Evolutionary conservation across 2,888 invertebrate species (phyloP), one percentile per base, ranked within the genome.

Genomic region (Ornithoptera priamus): DNA sequence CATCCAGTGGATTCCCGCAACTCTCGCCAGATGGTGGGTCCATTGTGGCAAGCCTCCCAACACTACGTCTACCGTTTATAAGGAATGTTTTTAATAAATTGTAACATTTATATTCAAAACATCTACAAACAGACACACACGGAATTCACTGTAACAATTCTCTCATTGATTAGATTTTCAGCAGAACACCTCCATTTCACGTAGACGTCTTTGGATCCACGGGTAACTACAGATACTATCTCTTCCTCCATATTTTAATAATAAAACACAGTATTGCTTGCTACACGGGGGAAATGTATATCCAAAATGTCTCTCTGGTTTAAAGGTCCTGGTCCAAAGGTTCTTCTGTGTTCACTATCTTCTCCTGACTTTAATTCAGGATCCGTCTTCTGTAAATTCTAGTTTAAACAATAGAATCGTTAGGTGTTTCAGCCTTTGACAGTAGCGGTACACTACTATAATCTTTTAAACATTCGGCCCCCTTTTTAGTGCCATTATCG

Each of bases 381-480:
- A 53, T 53, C 53, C 18, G 53, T 53, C 53, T 53, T 53, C 53
- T 10, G 15, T 17, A 53, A 10, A 10, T 39, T 39, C 15, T n/a
- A 17, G n/a, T n/a, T 53, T 53, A 17, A 53, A 70, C 70, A 68
- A 39, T 85, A 18, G 93, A 93, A 86, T 93, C 92, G 75, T 86
- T 88, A 68, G 88, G 84, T 72, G 86, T 86, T 74, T 91, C 92
- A 72, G 83, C 82, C 83, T 89, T 92, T 39, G 91, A 87, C 59
- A 93, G 76, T 67, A 93, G 77, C 10, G 93, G 93, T 39, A 93
- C 92, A 77, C 92, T 92, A 75, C 93, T 92, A 69, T 90, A 93
- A 78, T 93, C 93, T 78, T 92, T 90, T 66, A 92, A 81, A 72
- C 83, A 77, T 68, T 90, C 90, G 39, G 80, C 85, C 15, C 78